Evolutionary conservation across 2,797 vertebrate genomes (phyloP), one percentile per base, ranked within the genome.

Genomic region (Mus spretus): DNA sequence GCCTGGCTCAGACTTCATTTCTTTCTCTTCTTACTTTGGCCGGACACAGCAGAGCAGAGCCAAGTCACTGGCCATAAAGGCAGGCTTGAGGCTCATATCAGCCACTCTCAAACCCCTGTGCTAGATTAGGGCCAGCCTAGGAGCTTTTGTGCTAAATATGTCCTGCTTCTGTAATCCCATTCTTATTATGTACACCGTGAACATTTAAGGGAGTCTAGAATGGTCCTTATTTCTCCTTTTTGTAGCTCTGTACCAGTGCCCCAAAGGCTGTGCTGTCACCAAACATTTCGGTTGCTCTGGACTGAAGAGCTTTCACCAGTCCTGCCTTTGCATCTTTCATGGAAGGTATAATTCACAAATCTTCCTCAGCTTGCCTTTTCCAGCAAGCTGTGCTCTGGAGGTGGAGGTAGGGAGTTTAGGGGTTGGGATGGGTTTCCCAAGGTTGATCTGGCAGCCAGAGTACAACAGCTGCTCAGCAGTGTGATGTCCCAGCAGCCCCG

Each of bases 401-500:
- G 78, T 92, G 80, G 92, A 90, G 63, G 13, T 50, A 67, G 22
- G 94, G 94, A 82, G 86, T 19, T 17, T 9, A 37, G 22, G 40
- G 75, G 13, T 22, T 6, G 34, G 93, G 93, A 86, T 92, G 82
- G 91, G 86, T 97, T 96, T 97, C 96, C 2, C 0, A 96, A 91
- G 93, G 97, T 97, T 93, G 90, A 87, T 97, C 97, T 98, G 98
- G 98, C 98, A 97, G 89, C 97, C 79, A 86, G 97, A 98, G 96
- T 82, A 96, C 96, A 98, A 98, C 98, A 98, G 98, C 98, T 98
- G 98, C 97, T 98, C 93, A 95, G 97, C 96, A 95, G 95, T 95
- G 97, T 91, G 37, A 77, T 95, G 97, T 97, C 98, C 97, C 97
- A 97, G 98, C 95, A 97, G 97, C 97, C 98, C 98, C 96, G 98